Conservation (phyloP, 2,113 vertebrate genomes). For the Microtus ochrogaster region DNA sequence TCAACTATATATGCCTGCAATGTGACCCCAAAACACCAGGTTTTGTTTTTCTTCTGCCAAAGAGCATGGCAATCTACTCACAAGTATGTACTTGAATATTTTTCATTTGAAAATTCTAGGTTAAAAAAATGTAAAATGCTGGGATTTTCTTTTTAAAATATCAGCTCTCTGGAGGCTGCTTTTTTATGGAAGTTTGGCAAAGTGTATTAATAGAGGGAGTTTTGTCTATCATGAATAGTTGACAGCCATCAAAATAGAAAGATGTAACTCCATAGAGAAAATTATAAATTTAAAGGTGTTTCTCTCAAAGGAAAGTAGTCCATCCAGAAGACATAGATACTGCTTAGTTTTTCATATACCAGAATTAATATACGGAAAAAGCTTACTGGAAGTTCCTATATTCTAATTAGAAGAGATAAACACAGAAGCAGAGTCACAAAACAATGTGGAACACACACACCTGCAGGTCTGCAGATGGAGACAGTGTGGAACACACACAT, state of each 20-base stretch:
- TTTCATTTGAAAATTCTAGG: neutral
- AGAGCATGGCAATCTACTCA: neutral
- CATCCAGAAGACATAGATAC: neutral
- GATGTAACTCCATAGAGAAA: neutral
- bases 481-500: neutral
- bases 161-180: neutral
- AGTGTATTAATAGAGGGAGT: neutral
- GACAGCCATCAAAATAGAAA: slow-evolving; percentile 12
- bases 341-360: neutral
- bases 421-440: neutral
- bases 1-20: neutral
- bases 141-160: neutral
- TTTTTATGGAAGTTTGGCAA: neutral
- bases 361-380: neutral
- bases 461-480: neutral
- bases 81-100: neutral
- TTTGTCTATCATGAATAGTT: neutral
- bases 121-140: slow-evolving; percentile 14
- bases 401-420: neutral
- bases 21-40: neutral
- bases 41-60: neutral
- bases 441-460: neutral
- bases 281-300: neutral
- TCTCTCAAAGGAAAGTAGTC: neutral
- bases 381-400: neutral